Evolutionary conservation across 30 jellyfish, hydroid and myxozoan species (phyloP).

Genomic region (Hydra vulgaris): DNA sequence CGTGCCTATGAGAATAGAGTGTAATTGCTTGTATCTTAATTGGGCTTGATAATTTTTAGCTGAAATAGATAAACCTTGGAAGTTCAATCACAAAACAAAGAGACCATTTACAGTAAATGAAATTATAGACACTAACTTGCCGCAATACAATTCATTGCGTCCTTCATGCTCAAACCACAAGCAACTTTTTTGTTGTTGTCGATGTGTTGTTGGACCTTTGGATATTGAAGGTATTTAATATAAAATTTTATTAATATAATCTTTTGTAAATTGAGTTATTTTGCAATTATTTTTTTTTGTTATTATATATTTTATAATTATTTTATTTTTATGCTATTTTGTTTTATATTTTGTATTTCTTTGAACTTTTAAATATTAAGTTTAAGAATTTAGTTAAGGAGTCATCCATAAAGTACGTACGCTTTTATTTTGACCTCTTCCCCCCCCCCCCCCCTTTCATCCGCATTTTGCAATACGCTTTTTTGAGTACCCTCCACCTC

Average conservation of each 20-base stretch:
- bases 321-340: too few species aligned
- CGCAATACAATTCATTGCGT: slow-evolving; percentile 1
- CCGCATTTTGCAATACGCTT: too few species aligned
- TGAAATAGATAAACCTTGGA: slow-evolving; percentile 32
- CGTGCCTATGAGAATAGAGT: neutral
- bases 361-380: too few species aligned
- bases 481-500: too few species aligned
- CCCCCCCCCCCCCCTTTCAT: too few species aligned
- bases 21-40: neutral
- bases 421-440: too few species aligned
- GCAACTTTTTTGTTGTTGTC: slow-evolving; percentile 34
- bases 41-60: slow-evolving; percentile 6
- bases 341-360: too few species aligned
- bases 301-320: too few species aligned
- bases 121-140: slow-evolving; percentile 19
- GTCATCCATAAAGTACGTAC: too few species aligned
- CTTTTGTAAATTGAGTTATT: neutral
- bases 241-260: too few species aligned
- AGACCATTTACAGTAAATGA: slow-evolving; percentile 28
- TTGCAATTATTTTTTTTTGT: neutral
- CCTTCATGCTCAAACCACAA: slow-evolving; percentile 32
- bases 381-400: too few species aligned
- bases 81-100: slow-evolving; percentile 13
- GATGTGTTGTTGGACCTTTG: slow-evolving; percentile 37
- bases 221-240: slow-evolving; percentile 34